A percentile compares a stretch with the other conserved stretches of the same genome.
Conservation (phyloP, 2,797 vertebrate species). For the Anas bahamensis region DNA sequence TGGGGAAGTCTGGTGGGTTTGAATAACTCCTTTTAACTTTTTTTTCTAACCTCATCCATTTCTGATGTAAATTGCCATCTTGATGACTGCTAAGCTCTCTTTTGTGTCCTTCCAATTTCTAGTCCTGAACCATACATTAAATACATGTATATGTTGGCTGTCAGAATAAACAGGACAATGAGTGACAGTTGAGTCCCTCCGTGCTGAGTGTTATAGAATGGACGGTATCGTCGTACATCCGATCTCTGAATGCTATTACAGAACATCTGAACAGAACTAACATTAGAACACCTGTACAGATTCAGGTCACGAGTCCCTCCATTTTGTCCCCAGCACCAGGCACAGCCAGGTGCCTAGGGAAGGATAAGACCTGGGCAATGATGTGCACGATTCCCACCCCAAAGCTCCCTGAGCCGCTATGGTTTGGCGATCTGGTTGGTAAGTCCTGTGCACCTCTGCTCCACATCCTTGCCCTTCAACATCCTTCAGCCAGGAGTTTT, state of each 20-base stretch:
- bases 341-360: too few relatives aligned
- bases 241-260: neutral
- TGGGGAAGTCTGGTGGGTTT: neutral
- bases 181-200: too few relatives aligned
- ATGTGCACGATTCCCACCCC: too few relatives aligned
- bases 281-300: neutral
- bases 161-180: neutral
- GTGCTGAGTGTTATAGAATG: neutral
- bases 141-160: accelerated
- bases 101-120: neutral
- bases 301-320: neutral
- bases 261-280: neutral
- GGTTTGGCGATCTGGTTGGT: too few relatives aligned
- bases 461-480: neutral
- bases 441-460: too few relatives aligned
- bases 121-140: neutral
- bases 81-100: neutral
- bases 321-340: neutral
- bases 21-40: neutral
- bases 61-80: neutral
- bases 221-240: neutral
- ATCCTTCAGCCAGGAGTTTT: neutral
- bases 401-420: too few relatives aligned
- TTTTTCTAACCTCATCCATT: neutral
- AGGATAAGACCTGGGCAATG: too few relatives aligned